Base-by-base conservation (phyloP, 1,140 invertebrate genomes). In the Bombyx mandarina region DNA sequence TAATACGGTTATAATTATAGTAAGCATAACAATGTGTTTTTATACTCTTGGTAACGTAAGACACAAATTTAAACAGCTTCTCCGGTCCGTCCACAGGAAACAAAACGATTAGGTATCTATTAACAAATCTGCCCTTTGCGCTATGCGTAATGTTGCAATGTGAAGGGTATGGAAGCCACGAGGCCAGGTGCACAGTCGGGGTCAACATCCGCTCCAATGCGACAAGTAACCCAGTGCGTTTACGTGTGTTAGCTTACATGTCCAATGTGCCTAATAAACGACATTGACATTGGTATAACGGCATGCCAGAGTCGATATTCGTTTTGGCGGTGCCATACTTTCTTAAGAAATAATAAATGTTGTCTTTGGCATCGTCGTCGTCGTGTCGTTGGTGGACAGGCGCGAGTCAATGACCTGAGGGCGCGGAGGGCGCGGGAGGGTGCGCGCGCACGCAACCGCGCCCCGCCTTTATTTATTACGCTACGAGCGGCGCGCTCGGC, bases 391-490 rank as follows among this genome's bases (percentile, higher is more conserved):
- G 65, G 70, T 65, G 67, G 67, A 66, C 67, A 63, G 67, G 61
- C 65, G 66, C 63, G 74, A 79, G 82, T 86, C 82, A 86, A 82
- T 79, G 82, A 83, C 82, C 82, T 65, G 75, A 79, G 69, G 73
- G 69, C 74, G 67, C 66, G 72, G 75, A 77, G 71, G 75, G 76
- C 78, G 82, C 80, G 82, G 79, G 79, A 80, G 75, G 75, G 77
- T 82, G 82, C 82, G 81, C 82, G 75, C 82, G 80, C 82, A 83
- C 77, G 76, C 79, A 82, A 73, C 74, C 73, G 79, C 79, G 82
- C 82, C 82, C 82, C 80, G 80, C 82, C 80, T 86, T 86, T 86
- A 83, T 83, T 86, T 86, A 86, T 83, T 86, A 86, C 82, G 82
- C 78, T 86, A 83, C 82, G 79, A 73, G 79, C 79, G 79, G 77